Percentiles rank a stretch among this genome's conserved stretches.
phyloP scores from a whole-genome alignment of 2,888 invertebrate species.

The Macrostomum cliftonense region DNA sequence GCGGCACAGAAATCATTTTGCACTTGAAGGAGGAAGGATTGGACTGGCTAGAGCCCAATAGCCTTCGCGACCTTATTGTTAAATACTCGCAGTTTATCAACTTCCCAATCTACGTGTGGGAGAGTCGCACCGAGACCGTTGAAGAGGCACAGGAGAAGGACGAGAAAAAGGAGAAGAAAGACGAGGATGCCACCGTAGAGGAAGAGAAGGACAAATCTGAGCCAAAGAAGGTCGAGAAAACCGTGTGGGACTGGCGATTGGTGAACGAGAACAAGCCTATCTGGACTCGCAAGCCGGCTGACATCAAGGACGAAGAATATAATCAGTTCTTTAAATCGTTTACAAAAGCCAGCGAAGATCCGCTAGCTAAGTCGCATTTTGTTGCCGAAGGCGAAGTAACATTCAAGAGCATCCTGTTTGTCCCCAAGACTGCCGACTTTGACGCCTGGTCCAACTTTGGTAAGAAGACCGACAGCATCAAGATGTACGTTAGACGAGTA shows the following conservation, averaged over 20 bases:
- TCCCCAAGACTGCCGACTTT: constrained; percentile 44
- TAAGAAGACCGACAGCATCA: constrained; percentile 12
- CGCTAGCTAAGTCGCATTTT: constrained; percentile 73
- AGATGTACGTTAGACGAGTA: constrained; percentile 81
- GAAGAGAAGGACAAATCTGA: constrained; percentile 42
- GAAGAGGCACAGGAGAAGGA: constrained; percentile 54
- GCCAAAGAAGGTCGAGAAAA: constrained; percentile 57
- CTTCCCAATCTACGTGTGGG: constrained; percentile 90
- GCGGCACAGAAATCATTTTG: constrained; percentile 73
- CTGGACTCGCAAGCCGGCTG: constrained; percentile 78
- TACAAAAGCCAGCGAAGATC: constrained; percentile 66
- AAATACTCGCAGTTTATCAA: constrained; percentile 99
- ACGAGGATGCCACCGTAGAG: neutral
- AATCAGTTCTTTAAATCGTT: constrained; percentile 80
- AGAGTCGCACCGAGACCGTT: constrained; percentile 67
- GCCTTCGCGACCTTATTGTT: constrained; percentile 68
- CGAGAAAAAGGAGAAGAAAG: constrained; percentile 43
- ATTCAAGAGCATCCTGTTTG: constrained; percentile 82
- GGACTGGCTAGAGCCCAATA: constrained; percentile 85
- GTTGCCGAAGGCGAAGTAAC: constrained; percentile 97
- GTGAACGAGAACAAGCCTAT: constrained; percentile 93
- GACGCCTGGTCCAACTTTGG: no score
- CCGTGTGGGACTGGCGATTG: constrained; percentile 90
- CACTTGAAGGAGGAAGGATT: constrained; percentile 86
- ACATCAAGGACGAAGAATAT: constrained; percentile 73